Evolutionary conservation across 2,797 vertebrate species (phyloP).

Genomic region (Caiman crocodilus): DNA sequence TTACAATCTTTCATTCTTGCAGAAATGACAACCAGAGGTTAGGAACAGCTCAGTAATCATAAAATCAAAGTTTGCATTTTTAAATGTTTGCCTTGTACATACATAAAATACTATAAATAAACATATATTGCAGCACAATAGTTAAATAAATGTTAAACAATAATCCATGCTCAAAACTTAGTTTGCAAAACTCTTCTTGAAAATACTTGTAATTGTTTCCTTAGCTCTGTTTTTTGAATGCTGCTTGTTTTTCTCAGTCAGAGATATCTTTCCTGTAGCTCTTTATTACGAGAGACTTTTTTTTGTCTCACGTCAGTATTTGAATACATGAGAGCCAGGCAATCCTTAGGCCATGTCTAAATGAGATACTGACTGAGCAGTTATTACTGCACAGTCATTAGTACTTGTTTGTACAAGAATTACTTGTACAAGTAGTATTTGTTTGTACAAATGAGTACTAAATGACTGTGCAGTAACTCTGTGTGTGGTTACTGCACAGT

Average conservation of each 20-base stretch:
- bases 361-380: no score
- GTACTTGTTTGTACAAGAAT: no score
- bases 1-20: neutral
- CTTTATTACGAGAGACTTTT: constrained; percentile 4
- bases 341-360: neutral
- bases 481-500: no score
- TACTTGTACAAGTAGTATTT: no score
- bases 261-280: neutral
- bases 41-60: neutral
- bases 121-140: neutral
- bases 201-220: neutral
- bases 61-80: constrained; percentile 16
- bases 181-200: neutral
- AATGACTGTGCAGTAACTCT: no score
- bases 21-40: neutral
- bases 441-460: no score
- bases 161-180: neutral
- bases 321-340: neutral
- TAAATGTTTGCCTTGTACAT: neutral
- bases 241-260: neutral
- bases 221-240: neutral
- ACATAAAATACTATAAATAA: no score
- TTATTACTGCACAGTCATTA: no score
- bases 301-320: neutral
- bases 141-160: neutral